These are phyloP conservation scores for Agelastica alni DNA, from an alignment of 2,888 invertebrate genomes.

Conservation along the genomic window DNA sequence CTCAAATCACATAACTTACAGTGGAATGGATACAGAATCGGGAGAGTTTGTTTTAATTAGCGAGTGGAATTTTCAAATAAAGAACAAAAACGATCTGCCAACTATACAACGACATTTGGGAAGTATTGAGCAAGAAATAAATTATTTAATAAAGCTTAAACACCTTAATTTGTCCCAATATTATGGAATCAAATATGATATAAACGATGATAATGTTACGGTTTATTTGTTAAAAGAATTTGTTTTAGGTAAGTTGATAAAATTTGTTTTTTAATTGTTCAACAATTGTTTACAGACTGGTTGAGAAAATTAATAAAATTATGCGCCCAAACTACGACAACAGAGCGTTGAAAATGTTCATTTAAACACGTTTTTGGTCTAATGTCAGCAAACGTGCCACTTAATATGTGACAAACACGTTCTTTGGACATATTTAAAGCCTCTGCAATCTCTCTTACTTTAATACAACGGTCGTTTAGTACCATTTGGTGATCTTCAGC, in stretches of 20 bases:
- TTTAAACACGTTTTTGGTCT: too few relatives aligned
- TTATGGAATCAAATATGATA: constrained; percentile 68
- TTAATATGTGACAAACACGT: too few relatives aligned
- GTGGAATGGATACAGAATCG: constrained; percentile 74
- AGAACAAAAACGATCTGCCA: constrained; percentile 50
- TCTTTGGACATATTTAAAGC: too few relatives aligned
- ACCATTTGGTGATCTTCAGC: too few relatives aligned
- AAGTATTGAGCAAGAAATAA: constrained; percentile 78
- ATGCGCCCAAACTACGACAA: too few relatives aligned
- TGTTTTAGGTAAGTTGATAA: constrained; percentile 58
- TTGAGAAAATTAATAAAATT: too few relatives aligned
- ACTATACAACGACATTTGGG: constrained; percentile 63
- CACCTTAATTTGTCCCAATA: constrained; percentile 78
- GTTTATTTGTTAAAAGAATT: constrained; percentile 75
- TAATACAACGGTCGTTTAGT: too few relatives aligned
- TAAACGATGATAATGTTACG: constrained; percentile 65
- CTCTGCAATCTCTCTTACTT: too few relatives aligned
- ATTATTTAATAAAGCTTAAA: constrained; percentile 68
- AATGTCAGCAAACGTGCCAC: too few relatives aligned
- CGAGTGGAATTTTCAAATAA: constrained; percentile 72
- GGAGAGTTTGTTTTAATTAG: constrained; percentile 74
- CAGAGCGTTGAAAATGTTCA: too few relatives aligned
- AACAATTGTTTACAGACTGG: too few relatives aligned
- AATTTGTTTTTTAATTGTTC: too few relatives aligned
- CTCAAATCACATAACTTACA: constrained; percentile 74